These are phyloP conservation scores for Gila robusta DNA, from an alignment of 2,797 vertebrate species.

Conservation along the genomic window DNA sequence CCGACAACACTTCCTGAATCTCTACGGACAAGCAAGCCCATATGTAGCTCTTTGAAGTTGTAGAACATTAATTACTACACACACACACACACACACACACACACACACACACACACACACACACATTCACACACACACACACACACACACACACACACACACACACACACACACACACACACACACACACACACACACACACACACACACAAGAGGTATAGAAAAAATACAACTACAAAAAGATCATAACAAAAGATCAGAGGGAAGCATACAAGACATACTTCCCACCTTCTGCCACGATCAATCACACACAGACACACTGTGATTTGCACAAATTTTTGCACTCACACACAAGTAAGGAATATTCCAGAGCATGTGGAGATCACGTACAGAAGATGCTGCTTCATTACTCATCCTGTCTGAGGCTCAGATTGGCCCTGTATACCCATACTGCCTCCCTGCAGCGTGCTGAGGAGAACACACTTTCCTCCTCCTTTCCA, in stretches of 20 bases:
- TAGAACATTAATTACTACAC: slow-evolving; percentile 48
- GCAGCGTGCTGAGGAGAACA: slow-evolving; percentile 29
- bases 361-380: slow-evolving; percentile 32
- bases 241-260: slow-evolving; percentile 10
- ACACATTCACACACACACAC: neutral
- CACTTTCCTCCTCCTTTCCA: slow-evolving; percentile 20
- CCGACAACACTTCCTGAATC: slow-evolving; percentile 35
- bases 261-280: slow-evolving; percentile 3
- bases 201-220: neutral
- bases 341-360: slow-evolving; percentile 11
- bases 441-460: slow-evolving; percentile 37
- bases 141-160: neutral
- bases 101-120: neutral
- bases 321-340: slow-evolving; percentile 9
- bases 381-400: neutral
- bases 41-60: slow-evolving; percentile 55
- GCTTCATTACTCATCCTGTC: slow-evolving; percentile 47
- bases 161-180: neutral
- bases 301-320: slow-evolving; percentile 25
- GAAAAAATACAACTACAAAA: neutral
- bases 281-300: neutral
- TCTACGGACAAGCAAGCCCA: slow-evolving; percentile 35
- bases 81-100: neutral
- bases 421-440: slow-evolving; percentile 31
- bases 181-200: slow-evolving; percentile 9